phyloP scores from a whole-genome alignment of 2,888 invertebrate species.

The Atrina japonica region DNA sequence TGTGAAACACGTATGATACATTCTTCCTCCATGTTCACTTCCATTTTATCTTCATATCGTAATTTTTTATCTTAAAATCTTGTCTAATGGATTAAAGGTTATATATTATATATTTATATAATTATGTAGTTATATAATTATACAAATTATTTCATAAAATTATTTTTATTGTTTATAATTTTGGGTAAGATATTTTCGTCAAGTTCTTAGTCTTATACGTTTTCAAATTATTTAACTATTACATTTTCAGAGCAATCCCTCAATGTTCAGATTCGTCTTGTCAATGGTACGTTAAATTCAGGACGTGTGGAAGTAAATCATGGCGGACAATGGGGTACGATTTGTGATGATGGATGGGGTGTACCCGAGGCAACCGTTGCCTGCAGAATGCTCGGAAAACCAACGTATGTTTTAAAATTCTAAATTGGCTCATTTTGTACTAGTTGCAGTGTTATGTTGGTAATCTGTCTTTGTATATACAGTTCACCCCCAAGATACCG shows the following conservation, averaged over 20 bases:
- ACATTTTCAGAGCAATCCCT: conserved; percentile 19
- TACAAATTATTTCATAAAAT: no score
- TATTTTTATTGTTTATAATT: no score
- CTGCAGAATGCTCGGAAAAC: conserved; percentile 84
- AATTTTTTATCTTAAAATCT: no score
- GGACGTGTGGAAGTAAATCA: conserved; percentile 62
- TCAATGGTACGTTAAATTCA: conserved; percentile 45
- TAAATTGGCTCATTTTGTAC: not conserved
- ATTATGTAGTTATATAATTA: not conserved
- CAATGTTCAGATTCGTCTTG: conserved; percentile 44
- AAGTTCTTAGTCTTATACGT: no score
- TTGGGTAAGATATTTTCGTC: no score
- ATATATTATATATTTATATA: not conserved
- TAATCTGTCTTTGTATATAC: not conserved
- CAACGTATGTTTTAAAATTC: conserved; percentile 38
- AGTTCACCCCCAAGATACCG: not conserved
- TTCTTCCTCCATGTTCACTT: no score
- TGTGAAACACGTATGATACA: conserved; percentile 45
- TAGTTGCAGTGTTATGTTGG: no score
- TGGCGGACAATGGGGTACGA: conserved; percentile 72
- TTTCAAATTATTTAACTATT: no score
- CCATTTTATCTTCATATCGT: no score
- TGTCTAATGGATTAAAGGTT: not conserved
- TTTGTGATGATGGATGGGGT: conserved; percentile 82
- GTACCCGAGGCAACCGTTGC: conserved; percentile 86